These are phyloP conservation scores for Ctenochaetus hawaiiensis DNA, from an alignment of 2,797 vertebrate genomes.

Conservation along the genomic window DNA sequence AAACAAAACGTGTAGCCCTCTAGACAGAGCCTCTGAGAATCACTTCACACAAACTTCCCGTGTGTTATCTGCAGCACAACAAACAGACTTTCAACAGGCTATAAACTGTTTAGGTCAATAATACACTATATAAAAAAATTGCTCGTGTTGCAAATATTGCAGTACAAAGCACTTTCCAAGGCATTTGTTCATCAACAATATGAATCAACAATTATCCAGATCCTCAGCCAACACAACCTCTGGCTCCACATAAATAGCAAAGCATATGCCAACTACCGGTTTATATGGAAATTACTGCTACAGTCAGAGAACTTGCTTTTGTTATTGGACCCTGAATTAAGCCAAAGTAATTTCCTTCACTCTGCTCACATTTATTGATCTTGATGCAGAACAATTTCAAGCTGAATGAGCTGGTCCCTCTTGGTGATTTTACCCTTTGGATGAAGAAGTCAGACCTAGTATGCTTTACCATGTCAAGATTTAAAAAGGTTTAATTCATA, in stretches of 20 bases:
- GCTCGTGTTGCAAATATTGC: constrained; percentile 37
- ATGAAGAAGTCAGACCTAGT: constrained; percentile 42
- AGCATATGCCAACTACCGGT: not conserved
- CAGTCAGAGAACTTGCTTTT: constrained; percentile 39
- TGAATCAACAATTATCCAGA: constrained; percentile 26
- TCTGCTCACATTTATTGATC: constrained; percentile 65
- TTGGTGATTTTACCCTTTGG: constrained; percentile 46
- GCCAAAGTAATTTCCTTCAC: constrained; percentile 57
- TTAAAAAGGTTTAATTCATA: constrained; percentile 23
- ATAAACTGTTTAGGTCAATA: constrained; percentile 62
- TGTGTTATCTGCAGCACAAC: constrained; percentile 44
- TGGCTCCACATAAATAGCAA: constrained; percentile 11
- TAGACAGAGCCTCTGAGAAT: constrained; percentile 10
- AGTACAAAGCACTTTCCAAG: constrained; percentile 38
- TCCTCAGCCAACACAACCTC: constrained; percentile 3
- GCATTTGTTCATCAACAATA: constrained; percentile 14
- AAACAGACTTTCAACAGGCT: constrained; percentile 38
- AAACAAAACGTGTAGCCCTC: not conserved
- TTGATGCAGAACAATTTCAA: constrained; percentile 64
- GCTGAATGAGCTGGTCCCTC: constrained; percentile 57
- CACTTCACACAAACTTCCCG: constrained; percentile 35
- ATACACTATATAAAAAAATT: constrained; percentile 47
- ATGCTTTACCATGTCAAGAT: constrained; percentile 19
- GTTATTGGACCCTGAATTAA: constrained; percentile 46
- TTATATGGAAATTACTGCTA: constrained; percentile 38